Base-by-base conservation (phyloP, 2,888 invertebrate species). In the Sinhomidia bicolor region DNA sequence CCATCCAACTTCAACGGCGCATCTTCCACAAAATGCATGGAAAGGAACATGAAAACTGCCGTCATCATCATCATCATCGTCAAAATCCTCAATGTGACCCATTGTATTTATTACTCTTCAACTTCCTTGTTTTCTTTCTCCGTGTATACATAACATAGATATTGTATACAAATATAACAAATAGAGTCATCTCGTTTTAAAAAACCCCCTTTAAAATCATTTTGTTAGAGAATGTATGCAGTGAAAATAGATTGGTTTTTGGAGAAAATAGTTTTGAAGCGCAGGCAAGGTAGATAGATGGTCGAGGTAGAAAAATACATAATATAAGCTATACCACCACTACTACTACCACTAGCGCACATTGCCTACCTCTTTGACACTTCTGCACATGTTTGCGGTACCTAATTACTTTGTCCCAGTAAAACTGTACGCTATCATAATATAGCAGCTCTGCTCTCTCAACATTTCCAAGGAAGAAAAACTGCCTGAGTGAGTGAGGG, bases 391-490 rank as follows among this genome's bases (percentile, higher is more conserved):
- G 36, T 36, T 9, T 68, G 3, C 2, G 9, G 17, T 36, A 36
- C 32, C 68, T 68, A 68, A 3, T 7, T 68, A 9, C n/a, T n/a
- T n/a, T n/a, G n/a, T n/a, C n/a, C n/a, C n/a, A n/a, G n/a, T 20
- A 54, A 54, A 54, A 54, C 6, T 26, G 20, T 20, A 26, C 36
- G 36, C 68, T 14, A n/a, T n/a, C n/a, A n/a, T n/a, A n/a, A n/a
- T n/a, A n/a, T n/a, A n/a, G n/a, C n/a, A 32, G 65, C 60, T 60
- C 26, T 12, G 3, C 54, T 54, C n/a, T n/a, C n/a, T n/a, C n/a
- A n/a, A n/a, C n/a, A n/a, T n/a, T n/a, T n/a, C n/a, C 54, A 54
- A 54, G 54, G 54, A 54, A 7, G 54, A 54, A 60, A 44, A 44
- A 9, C 44, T 36, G 5, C 12, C n/a, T n/a, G n/a, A n/a, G n/a